Percentiles rank a stretch among this genome's conserved stretches.
phyloP scores from a whole-genome alignment of 2,888 invertebrate genomes.

The Drosophila kambysellisi region DNA sequence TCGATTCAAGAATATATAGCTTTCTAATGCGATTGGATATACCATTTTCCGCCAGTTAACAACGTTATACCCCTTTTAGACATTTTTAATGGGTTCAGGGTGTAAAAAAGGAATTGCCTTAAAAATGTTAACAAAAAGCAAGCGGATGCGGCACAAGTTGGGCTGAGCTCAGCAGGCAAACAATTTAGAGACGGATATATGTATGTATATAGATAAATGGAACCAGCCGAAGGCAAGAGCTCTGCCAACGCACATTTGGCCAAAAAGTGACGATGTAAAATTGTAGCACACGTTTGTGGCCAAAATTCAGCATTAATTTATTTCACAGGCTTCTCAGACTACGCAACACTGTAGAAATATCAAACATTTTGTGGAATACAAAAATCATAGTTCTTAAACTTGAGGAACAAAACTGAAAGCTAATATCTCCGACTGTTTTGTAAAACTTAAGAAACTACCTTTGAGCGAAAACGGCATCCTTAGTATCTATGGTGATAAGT shows the following conservation, averaged over 20 bases:
- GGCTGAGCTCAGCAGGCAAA: conserved; percentile 21
- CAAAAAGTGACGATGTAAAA: conserved; percentile 48
- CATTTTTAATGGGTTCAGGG: background rate
- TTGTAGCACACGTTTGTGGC: conserved; percentile 54
- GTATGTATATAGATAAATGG: conserved; percentile 7
- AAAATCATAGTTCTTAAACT: background rate
- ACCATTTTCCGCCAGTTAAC: background rate
- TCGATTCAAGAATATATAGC: background rate
- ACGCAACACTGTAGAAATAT: background rate
- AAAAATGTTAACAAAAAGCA: conserved; percentile 16
- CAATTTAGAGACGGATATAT: background rate
- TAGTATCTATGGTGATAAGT: background rate
- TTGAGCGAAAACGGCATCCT: background rate
- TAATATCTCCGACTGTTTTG: background rate
- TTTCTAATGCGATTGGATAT: background rate
- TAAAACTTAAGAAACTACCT: background rate
- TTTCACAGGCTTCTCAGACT: background rate
- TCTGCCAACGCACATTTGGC: conserved; percentile 12
- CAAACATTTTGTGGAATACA: background rate
- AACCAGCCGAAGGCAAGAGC: background rate
- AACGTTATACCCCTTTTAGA: background rate
- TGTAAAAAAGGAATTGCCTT: background rate
- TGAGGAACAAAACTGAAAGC: background rate
- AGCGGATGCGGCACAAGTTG: conserved; percentile 15
- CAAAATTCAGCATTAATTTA: conserved; percentile 43